These are phyloP conservation scores for Euwallacea fornicatus DNA, from an alignment of 1,140 invertebrate genomes.

Conservation along the genomic window DNA sequence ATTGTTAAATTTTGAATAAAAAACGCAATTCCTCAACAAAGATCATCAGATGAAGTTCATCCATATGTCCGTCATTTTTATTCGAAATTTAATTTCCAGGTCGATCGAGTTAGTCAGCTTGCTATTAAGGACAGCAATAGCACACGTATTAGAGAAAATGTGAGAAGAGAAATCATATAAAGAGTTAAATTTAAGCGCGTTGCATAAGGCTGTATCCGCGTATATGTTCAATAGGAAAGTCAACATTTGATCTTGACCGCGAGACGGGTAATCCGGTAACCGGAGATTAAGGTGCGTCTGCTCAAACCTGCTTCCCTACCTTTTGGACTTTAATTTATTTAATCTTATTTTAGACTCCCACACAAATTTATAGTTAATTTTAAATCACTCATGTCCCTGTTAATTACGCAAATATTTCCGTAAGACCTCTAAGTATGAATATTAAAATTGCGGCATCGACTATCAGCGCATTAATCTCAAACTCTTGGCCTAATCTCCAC, in stretches of 20 bases:
- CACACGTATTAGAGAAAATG: constrained; percentile 20
- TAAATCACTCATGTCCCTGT: too few species aligned
- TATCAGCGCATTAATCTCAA: too few species aligned
- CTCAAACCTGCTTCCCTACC: background rate
- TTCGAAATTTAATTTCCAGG: constrained; percentile 1
- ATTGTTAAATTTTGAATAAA: too few species aligned
- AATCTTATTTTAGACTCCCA: background rate
- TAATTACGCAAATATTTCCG: too few species aligned
- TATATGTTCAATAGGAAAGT: constrained; percentile 18
- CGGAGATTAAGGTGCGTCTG: background rate
- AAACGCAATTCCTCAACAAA: too few species aligned
- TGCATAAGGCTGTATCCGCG: constrained; percentile 21
- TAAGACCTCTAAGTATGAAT: too few species aligned
- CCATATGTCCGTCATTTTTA: background rate
- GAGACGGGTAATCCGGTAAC: background rate
- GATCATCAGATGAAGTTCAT: too few species aligned
- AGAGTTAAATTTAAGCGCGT: constrained; percentile 25
- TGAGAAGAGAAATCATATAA: constrained; percentile 19
- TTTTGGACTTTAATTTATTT: too few species aligned
- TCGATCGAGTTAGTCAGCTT: background rate
- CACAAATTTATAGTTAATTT: too few species aligned
- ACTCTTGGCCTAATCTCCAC: too few species aligned
- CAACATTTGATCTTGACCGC: constrained; percentile 19
- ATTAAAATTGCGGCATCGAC: too few species aligned
- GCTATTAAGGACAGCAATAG: constrained; percentile 6